Percentiles rank a stretch among this genome's conserved stretches.
These are phyloP conservation scores for Channa striata DNA, from an alignment of 2,797 vertebrate genomes.

Conservation along the genomic window DNA sequence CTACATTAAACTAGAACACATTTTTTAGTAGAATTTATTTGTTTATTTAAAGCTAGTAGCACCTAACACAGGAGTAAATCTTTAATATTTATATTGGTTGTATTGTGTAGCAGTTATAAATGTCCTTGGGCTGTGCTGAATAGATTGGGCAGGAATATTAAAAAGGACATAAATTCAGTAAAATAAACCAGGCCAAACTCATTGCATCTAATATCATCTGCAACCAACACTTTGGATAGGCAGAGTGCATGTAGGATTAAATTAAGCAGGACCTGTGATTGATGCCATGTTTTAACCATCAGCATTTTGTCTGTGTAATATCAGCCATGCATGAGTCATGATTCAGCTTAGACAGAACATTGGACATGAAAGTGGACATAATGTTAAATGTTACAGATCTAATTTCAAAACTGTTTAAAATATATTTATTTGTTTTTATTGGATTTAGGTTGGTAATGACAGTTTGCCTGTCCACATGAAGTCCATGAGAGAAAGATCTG, in stretches of 20 bases:
- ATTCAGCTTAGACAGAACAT: not conserved
- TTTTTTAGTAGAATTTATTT: slow-evolving; percentile 4
- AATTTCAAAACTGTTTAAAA: not conserved
- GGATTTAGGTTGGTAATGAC: not conserved
- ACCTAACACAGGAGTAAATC: not conserved
- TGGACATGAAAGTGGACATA: slow-evolving; percentile 22
- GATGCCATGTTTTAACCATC: not conserved
- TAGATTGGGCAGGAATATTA: slow-evolving; percentile 36
- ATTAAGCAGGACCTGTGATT: not conserved
- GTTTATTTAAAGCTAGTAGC: slow-evolving; percentile 31
- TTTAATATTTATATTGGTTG: slow-evolving; percentile 32
- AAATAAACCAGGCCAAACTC: slow-evolving; percentile 39
- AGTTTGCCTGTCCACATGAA: not conserved
- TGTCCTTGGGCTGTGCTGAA: slow-evolving; percentile 30
- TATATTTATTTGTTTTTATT: too few relatives aligned
- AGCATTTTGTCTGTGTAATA: not conserved
- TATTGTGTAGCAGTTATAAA: slow-evolving; percentile 24
- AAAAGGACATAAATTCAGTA: slow-evolving; percentile 44
- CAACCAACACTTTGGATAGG: slow-evolving; percentile 11
- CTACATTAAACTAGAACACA: slow-evolving; percentile 3
- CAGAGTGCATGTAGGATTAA: not conserved
- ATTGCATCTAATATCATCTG: slow-evolving; percentile 17
- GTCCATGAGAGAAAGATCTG: slow-evolving; percentile 15
- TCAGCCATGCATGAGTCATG: not conserved
- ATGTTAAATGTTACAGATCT: not conserved